phyloP scores from a whole-genome alignment of 2,113 vertebrate genomes.

The Lucifuga dentata region DNA sequence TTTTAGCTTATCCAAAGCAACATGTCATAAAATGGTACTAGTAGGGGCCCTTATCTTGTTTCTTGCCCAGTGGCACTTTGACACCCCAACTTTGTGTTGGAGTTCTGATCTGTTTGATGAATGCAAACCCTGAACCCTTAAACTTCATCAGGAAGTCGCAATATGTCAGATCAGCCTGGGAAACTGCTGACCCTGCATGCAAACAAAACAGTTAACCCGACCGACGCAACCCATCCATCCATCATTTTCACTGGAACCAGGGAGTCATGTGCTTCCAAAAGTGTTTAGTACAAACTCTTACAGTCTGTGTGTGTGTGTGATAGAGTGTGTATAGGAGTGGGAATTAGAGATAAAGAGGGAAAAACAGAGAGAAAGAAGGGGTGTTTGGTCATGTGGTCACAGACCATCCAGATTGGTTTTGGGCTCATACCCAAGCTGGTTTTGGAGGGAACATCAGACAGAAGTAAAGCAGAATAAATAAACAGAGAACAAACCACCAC shows the following conservation, averaged over 20 bases:
- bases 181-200: conserved; percentile 65
- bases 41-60: background rate
- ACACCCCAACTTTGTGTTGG: conserved; percentile 33
- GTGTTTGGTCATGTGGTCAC: conserved; percentile 37
- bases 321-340: conserved; percentile 9
- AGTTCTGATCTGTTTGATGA: conserved; percentile 50
- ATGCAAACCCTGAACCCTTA: conserved; percentile 49
- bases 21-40: background rate
- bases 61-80: conserved; percentile 45
- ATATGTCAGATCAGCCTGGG: conserved; percentile 70
- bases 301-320: conserved; percentile 1
- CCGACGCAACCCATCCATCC: conserved; percentile 48
- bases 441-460: conserved; percentile 69
- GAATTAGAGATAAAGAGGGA: conserved; percentile 10
- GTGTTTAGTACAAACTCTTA: conserved; percentile 5
- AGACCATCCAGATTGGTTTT: conserved; percentile 56
- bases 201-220: conserved; percentile 64
- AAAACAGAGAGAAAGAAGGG: conserved; percentile 35
- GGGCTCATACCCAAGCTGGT: conserved; percentile 53
- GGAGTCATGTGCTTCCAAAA: conserved; percentile 36
- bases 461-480: conserved; percentile 58
- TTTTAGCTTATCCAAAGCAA: conserved; percentile 14
- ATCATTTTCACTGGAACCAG: conserved; percentile 60
- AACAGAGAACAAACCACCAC: conserved; percentile 54
- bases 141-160: conserved; percentile 34